A percentile compares a stretch with the other conserved stretches of the same genome.
Conservation (phyloP, 2,797 vertebrate genomes). For the Sphenodon punctatus region DNA sequence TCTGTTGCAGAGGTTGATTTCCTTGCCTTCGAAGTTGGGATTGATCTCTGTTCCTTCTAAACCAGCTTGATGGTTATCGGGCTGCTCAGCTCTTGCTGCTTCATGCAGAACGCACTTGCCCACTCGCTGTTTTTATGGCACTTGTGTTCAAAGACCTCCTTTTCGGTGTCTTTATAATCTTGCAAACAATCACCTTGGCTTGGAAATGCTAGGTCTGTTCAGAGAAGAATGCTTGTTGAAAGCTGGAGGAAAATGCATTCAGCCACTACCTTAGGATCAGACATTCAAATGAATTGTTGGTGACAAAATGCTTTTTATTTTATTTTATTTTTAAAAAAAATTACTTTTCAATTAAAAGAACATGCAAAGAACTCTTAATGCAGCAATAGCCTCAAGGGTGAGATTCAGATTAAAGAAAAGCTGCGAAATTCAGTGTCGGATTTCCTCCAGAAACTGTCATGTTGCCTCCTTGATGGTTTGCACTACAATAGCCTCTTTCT, state of each 20-base stretch:
- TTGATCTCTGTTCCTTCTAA: constrained; percentile 20
- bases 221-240: constrained; percentile 4
- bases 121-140: background rate
- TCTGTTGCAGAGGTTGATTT: background rate
- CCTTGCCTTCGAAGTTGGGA: constrained; percentile 36
- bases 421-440: background rate
- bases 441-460: background rate
- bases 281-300: background rate
- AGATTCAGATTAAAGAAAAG: background rate
- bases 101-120: constrained; percentile 13
- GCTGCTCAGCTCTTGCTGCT: background rate
- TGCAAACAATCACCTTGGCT: background rate
- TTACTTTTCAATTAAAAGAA: background rate
- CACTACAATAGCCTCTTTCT: accelerated
- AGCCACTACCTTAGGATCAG: background rate
- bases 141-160: constrained; percentile 26
- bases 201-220: constrained; percentile 22
- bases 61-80: background rate
- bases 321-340: too few species aligned
- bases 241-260: background rate
- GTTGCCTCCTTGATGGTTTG: background rate
- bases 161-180: constrained; percentile 28
- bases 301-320: background rate
- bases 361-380: background rate
- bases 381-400: background rate